Percentiles rank a stretch among this genome's conserved stretches.
Evolutionary conservation across 2,113 vertebrate species (phyloP).

Genomic region (Zosterops japonicus): DNA sequence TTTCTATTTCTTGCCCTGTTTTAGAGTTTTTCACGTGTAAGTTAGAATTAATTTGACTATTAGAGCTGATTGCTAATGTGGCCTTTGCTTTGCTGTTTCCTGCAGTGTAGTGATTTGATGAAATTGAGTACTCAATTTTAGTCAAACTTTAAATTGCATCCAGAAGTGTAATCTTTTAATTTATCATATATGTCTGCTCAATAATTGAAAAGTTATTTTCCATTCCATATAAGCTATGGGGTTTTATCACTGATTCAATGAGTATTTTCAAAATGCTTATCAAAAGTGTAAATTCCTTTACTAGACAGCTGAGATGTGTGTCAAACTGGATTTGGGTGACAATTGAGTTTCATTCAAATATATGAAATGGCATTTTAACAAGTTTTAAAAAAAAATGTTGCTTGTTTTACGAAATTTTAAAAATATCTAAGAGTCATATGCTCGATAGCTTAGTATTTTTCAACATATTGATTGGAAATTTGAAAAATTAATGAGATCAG

Average conservation of each 20-base stretch:
- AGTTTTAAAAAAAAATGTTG: background rate
- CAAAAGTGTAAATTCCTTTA: background rate
- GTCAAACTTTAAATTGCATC: background rate
- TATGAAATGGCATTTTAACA: background rate
- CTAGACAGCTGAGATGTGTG: background rate
- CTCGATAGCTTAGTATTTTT: background rate
- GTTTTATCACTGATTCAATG: background rate
- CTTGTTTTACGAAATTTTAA: background rate
- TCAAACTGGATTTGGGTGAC: background rate
- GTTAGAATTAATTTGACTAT: background rate
- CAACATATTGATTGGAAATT: background rate
- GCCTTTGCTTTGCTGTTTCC: background rate
- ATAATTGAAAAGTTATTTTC: background rate
- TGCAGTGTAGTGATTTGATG: background rate
- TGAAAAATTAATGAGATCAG: background rate
- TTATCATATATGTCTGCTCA: background rate
- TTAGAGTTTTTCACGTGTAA: background rate
- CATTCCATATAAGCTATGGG: background rate
- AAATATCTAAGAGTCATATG: background rate
- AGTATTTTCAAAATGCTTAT: background rate
- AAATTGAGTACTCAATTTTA: background rate
- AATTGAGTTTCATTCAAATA: background rate
- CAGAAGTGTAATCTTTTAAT: background rate
- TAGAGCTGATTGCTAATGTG: background rate
- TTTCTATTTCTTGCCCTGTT: background rate